Percentiles rank a stretch among this genome's conserved stretches.
phyloP scores from a whole-genome alignment of 2,888 invertebrate species.

The Cephus rjabovi region DNA sequence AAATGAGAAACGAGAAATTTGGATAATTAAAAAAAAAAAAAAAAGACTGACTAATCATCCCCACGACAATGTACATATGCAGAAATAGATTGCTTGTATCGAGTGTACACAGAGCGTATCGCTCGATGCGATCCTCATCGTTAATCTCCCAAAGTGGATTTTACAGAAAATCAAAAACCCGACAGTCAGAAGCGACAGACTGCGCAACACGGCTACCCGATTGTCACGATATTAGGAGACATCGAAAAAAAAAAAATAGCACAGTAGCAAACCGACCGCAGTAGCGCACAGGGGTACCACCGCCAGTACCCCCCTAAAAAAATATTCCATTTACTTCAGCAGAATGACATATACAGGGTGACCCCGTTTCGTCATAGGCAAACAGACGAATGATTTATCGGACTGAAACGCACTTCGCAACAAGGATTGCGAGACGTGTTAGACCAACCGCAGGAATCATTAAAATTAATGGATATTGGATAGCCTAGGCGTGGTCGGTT shows the following conservation, averaged over 20 bases:
- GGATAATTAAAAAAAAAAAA: too few species aligned
- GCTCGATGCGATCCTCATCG: neutral
- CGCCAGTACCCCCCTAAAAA: neutral
- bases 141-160: neutral
- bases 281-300: neutral
- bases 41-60: neutral
- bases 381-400: neutral
- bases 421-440: constrained; percentile 41
- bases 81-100: neutral
- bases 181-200: neutral
- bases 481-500: constrained; percentile 41
- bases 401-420: neutral
- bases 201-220: neutral
- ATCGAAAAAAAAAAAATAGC: neutral
- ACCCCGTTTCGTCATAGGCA: neutral
- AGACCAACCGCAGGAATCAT: constrained; percentile 52
- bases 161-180: neutral
- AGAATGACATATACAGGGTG: neutral
- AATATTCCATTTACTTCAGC: neutral
- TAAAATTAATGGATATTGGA: constrained; percentile 60
- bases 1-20: neutral
- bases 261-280: neutral
- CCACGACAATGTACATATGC: neutral
- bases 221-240: neutral
- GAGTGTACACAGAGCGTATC: neutral